Evolutionary conservation across 2,797 vertebrate genomes (phyloP), one percentile per base, ranked within the genome.

Genomic region (Pipistrellus nathusii): DNA sequence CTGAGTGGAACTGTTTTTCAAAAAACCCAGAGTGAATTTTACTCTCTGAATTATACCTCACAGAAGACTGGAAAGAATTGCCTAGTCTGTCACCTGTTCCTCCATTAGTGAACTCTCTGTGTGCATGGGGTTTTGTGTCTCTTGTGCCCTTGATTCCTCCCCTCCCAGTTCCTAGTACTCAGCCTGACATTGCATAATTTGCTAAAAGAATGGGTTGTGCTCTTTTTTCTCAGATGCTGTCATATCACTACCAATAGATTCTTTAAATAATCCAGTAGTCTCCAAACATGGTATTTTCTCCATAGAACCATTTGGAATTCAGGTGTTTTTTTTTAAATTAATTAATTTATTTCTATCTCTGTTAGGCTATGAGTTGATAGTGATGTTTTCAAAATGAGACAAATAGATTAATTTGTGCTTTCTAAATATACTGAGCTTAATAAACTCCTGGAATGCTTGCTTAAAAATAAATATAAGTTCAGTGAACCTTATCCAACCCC

Each of bases 381-480:
- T 4, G 9, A 57, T 66, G 14, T 14, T 90, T 44, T 91, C 27
- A 27, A 59, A 38, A 80, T 32, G 38, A 80, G 25, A 78, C 46
- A 68, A 84, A 72, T 81, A 23, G 48, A 66, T 68, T 84, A 76
- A 84, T 27, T 27, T 18, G 32, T 85, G 18, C 81, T 90, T 94
- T 96, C 88, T 88, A 84, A 80, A 77, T 73, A 91, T 17, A 55
- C 23, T 38, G 20, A 78, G 21, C n/a, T 55, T 64, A 88, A 85
- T 13, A 82, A 46, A 57, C 89, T 66, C 55, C 59, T 91, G 4
- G 15, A 88, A 6, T 76, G 13, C 15, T 78, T 91, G 8, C 25
- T 44, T 66, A 66, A 38, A 82, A 76, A 80, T 69, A 66, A 76
- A 92, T 27, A 17, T 14, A 73, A 55, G 51, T 86, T 87, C 25